Evolutionary conservation across 2,888 invertebrate species (phyloP).

Genomic region (Patella depressa): DNA sequence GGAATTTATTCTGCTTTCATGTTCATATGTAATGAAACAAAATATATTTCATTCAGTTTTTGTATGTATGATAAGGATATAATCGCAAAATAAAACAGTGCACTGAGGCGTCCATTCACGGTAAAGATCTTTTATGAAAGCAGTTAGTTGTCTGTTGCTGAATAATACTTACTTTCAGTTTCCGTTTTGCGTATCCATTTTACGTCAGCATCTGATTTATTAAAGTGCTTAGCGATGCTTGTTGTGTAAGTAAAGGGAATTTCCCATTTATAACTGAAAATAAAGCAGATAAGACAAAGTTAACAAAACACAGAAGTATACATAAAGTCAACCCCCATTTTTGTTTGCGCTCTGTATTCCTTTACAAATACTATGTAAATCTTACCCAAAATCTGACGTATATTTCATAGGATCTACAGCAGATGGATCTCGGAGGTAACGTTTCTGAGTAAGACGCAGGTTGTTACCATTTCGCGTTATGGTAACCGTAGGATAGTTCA

Average conservation of each 20-base stretch:
- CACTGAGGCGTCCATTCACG: too few species aligned
- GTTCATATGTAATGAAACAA: too few species aligned
- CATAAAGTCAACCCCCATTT: background rate
- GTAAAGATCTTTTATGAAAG: background rate
- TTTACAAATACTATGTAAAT: background rate
- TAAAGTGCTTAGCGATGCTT: slow-evolving; percentile 33
- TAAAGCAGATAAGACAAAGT: background rate
- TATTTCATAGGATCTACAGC: slow-evolving; percentile 47
- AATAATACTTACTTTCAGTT: slow-evolving; percentile 8
- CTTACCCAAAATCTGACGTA: slow-evolving; percentile 48
- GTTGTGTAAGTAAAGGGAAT: slow-evolving; percentile 46
- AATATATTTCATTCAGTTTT: too few species aligned
- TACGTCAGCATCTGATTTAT: slow-evolving; percentile 38
- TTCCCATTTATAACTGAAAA: slow-evolving; percentile 53
- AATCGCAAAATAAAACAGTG: too few species aligned
- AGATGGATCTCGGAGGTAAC: slow-evolving; percentile 49
- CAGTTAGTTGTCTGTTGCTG: background rate
- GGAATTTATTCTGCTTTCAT: too few species aligned
- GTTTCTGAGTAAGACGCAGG: slow-evolving; percentile 47
- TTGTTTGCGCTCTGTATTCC: too few species aligned
- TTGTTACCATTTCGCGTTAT: slow-evolving; percentile 32
- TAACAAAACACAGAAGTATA: background rate
- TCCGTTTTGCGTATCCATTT: slow-evolving; percentile 40
- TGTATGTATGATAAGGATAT: too few species aligned
- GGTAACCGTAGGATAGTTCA: slow-evolving; percentile 63